phyloP scores from a whole-genome alignment of 1,140 invertebrate genomes.

The Pygmarrhopalites habei region DNA sequence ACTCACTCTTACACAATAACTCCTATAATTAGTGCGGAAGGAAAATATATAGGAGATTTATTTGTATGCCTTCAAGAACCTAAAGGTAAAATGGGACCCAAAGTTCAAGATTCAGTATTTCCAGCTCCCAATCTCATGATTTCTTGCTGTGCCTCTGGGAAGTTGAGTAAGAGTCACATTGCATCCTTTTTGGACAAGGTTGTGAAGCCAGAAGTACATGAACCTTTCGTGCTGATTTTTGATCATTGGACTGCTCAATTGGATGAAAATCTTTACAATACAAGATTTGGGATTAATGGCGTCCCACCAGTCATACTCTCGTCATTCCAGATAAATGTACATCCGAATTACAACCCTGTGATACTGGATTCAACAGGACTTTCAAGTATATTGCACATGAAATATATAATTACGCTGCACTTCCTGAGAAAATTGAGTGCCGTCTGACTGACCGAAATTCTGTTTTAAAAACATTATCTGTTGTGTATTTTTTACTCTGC shows the following conservation, averaged over 20 bases:
- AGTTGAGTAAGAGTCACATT: no score
- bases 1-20: neutral
- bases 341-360: neutral
- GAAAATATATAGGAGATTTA: neutral
- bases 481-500: neutral
- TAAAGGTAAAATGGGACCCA: neutral
- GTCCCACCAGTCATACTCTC: no score
- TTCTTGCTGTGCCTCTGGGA: no score
- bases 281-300: neutral
- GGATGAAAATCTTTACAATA: neutral
- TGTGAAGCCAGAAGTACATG: neutral
- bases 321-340: neutral
- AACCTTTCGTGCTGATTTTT: neutral
- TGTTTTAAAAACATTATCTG: neutral
- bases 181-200: neutral
- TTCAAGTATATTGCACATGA: neutral
- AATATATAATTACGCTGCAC: neutral
- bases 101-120: neutral
- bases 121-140: neutral
- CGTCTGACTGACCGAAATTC: neutral
- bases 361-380: neutral
- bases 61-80: neutral
- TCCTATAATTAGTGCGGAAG: neutral
- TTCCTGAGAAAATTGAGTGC: conserved; percentile 1
- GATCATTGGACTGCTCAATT: neutral